Evolutionary conservation across 1,140 invertebrate species (phyloP).

Genomic region (Leptoteleia sp.): DNA sequence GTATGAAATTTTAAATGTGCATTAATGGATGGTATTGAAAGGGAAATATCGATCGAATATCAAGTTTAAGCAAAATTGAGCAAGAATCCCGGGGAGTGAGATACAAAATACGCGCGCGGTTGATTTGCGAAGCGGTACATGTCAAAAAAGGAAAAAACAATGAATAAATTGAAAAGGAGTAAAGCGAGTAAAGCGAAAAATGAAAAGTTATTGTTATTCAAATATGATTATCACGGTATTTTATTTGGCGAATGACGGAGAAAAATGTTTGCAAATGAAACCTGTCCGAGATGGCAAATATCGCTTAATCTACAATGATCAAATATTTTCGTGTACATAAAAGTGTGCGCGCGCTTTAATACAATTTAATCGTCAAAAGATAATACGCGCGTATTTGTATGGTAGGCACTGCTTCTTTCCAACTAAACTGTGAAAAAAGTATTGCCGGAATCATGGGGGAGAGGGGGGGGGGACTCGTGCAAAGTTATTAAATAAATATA

Average conservation of each 20-base stretch:
- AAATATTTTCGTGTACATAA: too few relatives aligned
- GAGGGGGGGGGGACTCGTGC: too few relatives aligned
- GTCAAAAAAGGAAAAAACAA: constrained; percentile 26
- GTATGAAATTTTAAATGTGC: not conserved
- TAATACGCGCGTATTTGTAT: too few relatives aligned
- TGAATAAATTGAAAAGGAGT: constrained; percentile 10
- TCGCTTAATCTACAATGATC: too few relatives aligned
- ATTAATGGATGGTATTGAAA: not conserved
- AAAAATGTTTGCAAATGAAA: constrained; percentile 15
- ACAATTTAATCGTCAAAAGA: too few relatives aligned
- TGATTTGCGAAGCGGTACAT: constrained; percentile 18
- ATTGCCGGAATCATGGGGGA: too few relatives aligned
- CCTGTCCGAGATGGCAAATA: not conserved
- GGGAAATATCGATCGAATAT: constrained; percentile 12
- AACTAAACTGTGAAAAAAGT: too few relatives aligned
- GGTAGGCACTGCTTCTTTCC: too few relatives aligned
- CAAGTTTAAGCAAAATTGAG: constrained; percentile 6
- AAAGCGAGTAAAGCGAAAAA: constrained; percentile 13
- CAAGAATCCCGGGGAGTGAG: not conserved
- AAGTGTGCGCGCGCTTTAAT: too few relatives aligned
- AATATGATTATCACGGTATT: constrained; percentile 29
- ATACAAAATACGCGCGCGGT: not conserved
- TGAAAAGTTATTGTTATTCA: constrained; percentile 18
- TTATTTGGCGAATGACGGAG: constrained; percentile 10
- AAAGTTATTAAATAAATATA: too few relatives aligned